These are phyloP conservation scores for Rhinoderma darwinii DNA, from an alignment of 2,113 vertebrate species.

Conservation along the genomic window DNA sequence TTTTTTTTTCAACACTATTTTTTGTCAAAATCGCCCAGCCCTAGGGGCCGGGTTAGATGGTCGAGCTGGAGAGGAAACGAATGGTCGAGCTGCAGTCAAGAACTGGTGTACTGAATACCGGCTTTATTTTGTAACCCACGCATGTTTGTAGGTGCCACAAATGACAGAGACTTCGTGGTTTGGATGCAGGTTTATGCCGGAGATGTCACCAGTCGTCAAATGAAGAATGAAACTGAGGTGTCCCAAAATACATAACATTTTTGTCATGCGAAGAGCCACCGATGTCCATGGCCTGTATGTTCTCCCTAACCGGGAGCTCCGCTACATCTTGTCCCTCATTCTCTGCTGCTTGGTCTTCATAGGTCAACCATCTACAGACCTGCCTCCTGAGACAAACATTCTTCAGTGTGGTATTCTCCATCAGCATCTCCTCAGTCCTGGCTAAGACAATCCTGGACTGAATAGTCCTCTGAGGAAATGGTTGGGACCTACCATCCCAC, in stretches of 20 bases:
- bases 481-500: slow-evolving; percentile 45
- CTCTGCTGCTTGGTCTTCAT: slow-evolving; percentile 56
- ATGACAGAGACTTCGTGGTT: slow-evolving; percentile 50
- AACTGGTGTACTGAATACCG: too few species aligned
- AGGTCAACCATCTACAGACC: not conserved
- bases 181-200: slow-evolving; percentile 64
- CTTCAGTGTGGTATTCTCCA: slow-evolving; percentile 52
- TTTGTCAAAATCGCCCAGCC: too few species aligned
- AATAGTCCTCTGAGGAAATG: slow-evolving; percentile 39
- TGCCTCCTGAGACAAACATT: slow-evolving; percentile 51
- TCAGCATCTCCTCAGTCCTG: slow-evolving; percentile 56
- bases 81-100: too few species aligned
- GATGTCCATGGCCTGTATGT: slow-evolving; percentile 57
- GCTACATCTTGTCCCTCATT: slow-evolving; percentile 60
- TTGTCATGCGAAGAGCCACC: slow-evolving; percentile 64
- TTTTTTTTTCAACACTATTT: too few species aligned
- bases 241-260: slow-evolving; percentile 66
- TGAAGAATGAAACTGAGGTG: slow-evolving; percentile 56
- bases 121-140: too few species aligned
- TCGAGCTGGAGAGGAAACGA: too few species aligned
- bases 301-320: slow-evolving; percentile 62
- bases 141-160: not conserved
- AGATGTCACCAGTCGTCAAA: slow-evolving; percentile 68
- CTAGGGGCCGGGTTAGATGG: too few species aligned
- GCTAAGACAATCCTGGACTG: slow-evolving; percentile 54